phyloP scores from a whole-genome alignment of 2,113 vertebrate genomes.

The Lepus americanus region DNA sequence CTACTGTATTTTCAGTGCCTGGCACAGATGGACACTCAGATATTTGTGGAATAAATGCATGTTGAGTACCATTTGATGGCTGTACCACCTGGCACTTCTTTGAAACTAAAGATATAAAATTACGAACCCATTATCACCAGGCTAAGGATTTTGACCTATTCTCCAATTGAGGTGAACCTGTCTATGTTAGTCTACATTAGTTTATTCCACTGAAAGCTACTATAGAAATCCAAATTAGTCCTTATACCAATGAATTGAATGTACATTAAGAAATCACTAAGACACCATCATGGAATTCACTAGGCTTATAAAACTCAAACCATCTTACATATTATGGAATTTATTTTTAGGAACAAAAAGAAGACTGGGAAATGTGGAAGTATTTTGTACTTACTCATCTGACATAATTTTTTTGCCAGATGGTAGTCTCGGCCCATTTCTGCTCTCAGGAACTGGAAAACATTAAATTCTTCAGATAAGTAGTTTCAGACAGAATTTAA shows the following conservation, averaged over 20 bases:
- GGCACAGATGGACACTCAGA: neutral
- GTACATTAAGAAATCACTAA: conserved; percentile 37
- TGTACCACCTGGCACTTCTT: neutral
- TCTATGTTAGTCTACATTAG: neutral
- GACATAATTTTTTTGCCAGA: conserved; percentile 90
- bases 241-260: neutral
- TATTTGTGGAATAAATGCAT: neutral
- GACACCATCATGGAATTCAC: neutral
- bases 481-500: conserved; percentile 54
- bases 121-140: neutral
- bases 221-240: neutral
- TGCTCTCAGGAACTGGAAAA: conserved; percentile 91
- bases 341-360: conserved; percentile 57
- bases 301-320: neutral
- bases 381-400: conserved; percentile 90
- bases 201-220: conserved; percentile 16
- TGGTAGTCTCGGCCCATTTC: conserved; percentile 88
- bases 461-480: conserved; percentile 64
- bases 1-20: neutral
- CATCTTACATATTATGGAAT: neutral
- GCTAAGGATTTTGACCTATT: conserved; percentile 17
- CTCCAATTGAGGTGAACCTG: neutral
- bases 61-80: neutral
- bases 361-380: conserved; percentile 11
- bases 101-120: conserved; percentile 30